phyloP scores from a whole-genome alignment of 2,888 invertebrate genomes.

The Trichogramma evanescens region DNA sequence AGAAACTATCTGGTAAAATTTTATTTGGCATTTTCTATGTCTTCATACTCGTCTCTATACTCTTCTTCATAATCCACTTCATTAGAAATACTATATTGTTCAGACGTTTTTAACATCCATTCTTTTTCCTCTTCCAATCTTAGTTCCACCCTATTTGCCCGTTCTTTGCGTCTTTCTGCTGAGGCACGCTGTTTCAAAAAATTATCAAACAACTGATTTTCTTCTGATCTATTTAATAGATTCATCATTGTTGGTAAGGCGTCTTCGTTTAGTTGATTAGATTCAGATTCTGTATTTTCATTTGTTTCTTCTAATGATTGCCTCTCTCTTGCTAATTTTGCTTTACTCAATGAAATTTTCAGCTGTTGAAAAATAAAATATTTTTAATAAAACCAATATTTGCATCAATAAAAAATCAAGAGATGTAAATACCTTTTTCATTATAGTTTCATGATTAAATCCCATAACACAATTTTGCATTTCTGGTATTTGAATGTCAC shows the following conservation, averaged over 20 bases:
- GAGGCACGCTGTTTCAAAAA: conserved; percentile 54
- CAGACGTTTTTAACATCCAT: background rate
- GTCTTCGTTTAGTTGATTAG: conserved; percentile 14
- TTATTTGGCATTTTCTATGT: background rate
- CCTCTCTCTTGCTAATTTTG: conserved; percentile 33
- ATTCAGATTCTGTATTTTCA: background rate
- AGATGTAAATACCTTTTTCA: conserved; percentile 44
- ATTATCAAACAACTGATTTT: conserved; percentile 51
- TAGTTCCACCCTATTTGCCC: background rate
- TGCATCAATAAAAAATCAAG: background rate
- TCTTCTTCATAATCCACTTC: conserved; percentile 1
- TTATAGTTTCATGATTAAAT: conserved; percentile 60
- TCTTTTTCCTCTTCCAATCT: conserved; percentile 10
- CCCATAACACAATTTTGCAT: conserved; percentile 70
- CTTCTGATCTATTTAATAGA: conserved; percentile 36
- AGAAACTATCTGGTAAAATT: background rate
- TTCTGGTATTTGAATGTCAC: conserved; percentile 53
- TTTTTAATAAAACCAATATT: background rate
- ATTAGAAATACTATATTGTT: background rate
- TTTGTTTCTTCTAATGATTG: conserved; percentile 11
- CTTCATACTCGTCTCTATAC: conserved; percentile 5
- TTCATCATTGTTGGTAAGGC: background rate
- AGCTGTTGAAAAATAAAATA: conserved; percentile 32
- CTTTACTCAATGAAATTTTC: conserved; percentile 35
- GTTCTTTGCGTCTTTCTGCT: conserved; percentile 28